phyloP scores from a whole-genome alignment of 2,797 vertebrate species.

The Brachymystax lenok region DNA sequence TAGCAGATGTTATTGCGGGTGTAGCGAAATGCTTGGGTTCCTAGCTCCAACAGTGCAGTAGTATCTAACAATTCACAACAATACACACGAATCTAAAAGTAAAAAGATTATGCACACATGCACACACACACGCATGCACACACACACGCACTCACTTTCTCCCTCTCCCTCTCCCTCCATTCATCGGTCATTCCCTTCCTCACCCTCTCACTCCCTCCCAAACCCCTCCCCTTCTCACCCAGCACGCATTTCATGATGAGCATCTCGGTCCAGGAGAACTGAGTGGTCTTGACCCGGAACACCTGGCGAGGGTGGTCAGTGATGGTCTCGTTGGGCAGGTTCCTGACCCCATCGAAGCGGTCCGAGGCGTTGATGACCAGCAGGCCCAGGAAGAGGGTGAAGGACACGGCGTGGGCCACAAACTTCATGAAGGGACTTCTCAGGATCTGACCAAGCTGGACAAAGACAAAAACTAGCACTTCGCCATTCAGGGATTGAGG shows the following conservation, averaged over 20 bases:
- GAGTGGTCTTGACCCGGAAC: constrained; percentile 95
- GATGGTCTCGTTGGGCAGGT: constrained; percentile 94
- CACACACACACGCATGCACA: no score
- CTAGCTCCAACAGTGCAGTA: no score
- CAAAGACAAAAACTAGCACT: constrained; percentile 11
- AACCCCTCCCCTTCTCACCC: constrained; percentile 67
- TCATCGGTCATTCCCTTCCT: neutral
- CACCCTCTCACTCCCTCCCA: neutral
- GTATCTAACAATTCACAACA: no score
- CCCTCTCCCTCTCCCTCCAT: neutral
- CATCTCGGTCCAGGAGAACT: constrained; percentile 97
- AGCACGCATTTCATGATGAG: constrained; percentile 98
- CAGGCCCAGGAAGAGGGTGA: constrained; percentile 92
- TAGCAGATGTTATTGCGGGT: no score
- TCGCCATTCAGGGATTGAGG: no score
- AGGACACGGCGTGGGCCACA: constrained; percentile 94
- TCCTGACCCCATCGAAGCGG: constrained; percentile 94
- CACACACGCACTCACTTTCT: neutral
- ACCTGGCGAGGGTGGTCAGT: constrained; percentile 93
- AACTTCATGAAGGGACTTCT: constrained; percentile 99
- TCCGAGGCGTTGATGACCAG: constrained; percentile 93
- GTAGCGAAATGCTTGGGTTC: no score
- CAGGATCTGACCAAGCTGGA: constrained; percentile 89
- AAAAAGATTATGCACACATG: no score
- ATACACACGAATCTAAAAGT: no score